These are phyloP conservation scores for Spodoptera exigua DNA, from an alignment of 2,888 invertebrate genomes.

Conservation along the genomic window DNA sequence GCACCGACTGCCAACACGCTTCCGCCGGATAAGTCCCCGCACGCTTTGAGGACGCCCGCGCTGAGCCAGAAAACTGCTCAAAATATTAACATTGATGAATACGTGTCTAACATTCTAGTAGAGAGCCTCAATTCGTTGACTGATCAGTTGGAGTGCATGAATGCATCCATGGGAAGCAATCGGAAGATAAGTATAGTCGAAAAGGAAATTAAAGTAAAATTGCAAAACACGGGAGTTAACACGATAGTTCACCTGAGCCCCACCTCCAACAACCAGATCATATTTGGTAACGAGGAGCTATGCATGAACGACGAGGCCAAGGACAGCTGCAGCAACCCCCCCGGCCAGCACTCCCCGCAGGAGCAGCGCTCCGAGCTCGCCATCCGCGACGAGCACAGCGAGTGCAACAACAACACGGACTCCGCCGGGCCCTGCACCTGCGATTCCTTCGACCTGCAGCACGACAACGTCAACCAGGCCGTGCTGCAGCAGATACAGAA, in stretches of 20 bases:
- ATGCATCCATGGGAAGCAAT: conserved; percentile 76
- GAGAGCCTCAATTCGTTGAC: conserved; percentile 86
- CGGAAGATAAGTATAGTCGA: conserved; percentile 83
- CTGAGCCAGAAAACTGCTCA: conserved; percentile 41
- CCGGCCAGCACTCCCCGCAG: conserved; percentile 44
- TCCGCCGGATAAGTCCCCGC: conserved; percentile 16
- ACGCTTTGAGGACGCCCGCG: conserved; percentile 46
- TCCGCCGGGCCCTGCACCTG: conserved; percentile 52
- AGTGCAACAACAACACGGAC: conserved; percentile 68
- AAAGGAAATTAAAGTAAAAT: conserved; percentile 86
- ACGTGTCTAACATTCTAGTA: conserved; percentile 86
- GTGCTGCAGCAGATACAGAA: conserved; percentile 85
- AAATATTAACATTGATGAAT: conserved; percentile 82
- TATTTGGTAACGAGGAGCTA: conserved; percentile 84
- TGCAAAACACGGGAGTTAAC: conserved; percentile 85
- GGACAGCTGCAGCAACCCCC: conserved; percentile 65
- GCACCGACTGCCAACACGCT: conserved; percentile 33
- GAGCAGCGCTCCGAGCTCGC: conserved; percentile 43
- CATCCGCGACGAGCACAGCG: conserved; percentile 71
- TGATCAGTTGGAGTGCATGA: conserved; percentile 83
- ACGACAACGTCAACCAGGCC: conserved; percentile 77
- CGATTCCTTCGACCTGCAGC: conserved; percentile 61
- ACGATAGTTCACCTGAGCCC: conserved; percentile 86
- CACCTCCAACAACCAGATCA: conserved; percentile 85
- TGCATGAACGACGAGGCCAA: conserved; percentile 64